Base-by-base conservation (phyloP, 2,888 invertebrate species). In the Acronicta aceris region DNA sequence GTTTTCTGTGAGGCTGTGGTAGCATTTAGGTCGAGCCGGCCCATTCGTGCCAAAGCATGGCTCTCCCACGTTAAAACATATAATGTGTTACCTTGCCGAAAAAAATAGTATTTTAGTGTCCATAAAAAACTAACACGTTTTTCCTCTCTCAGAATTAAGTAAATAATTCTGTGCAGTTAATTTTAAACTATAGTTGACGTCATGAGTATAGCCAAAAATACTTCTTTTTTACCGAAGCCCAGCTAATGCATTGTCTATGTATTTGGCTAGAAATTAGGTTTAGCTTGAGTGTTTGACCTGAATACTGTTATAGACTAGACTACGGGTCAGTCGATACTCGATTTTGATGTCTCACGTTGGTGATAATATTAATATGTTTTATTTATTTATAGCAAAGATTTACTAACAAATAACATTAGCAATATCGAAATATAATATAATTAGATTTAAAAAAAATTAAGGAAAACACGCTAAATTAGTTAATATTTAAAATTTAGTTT, bases 301-400 rank as follows among this genome's bases (percentile, higher is more conserved):
- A 46, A 74, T 80, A 56, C 72, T 47, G 56, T 71, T 68, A 55
- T 68, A 73, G 57, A 50, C 53, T 42, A 59, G 64, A 65, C 59
- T 16, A 54, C 56, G 63, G 75, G 71, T 71, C 69, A 69, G 27
- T 30, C 21, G 9, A 13, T 21, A 38, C 7, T 48, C 3, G n/a
- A 47, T 52, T 45, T 47, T 48, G n/a, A 50, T 27, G 17, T 25
- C n/a, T 0, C 1, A 0, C 1, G 7, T 45, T 30, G 30, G 30
- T 2, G 33, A 12, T 33, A 12, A 33, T 3, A 2, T 38, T 38
- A 38, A n/a, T n/a, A 2, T 25, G 5, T 25, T 25, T 4, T 25
- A n/a, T n/a, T n/a, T n/a, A n/a, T n/a, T n/a, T n/a, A n/a, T n/a
- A n/a, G n/a, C n/a, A n/a, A n/a, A n/a, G n/a, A n/a, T n/a, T n/a